A percentile compares a stretch with the other conserved stretches of the same genome.
phyloP scores from a whole-genome alignment of 2,888 invertebrate genomes.

The Pyralis farinalis region DNA sequence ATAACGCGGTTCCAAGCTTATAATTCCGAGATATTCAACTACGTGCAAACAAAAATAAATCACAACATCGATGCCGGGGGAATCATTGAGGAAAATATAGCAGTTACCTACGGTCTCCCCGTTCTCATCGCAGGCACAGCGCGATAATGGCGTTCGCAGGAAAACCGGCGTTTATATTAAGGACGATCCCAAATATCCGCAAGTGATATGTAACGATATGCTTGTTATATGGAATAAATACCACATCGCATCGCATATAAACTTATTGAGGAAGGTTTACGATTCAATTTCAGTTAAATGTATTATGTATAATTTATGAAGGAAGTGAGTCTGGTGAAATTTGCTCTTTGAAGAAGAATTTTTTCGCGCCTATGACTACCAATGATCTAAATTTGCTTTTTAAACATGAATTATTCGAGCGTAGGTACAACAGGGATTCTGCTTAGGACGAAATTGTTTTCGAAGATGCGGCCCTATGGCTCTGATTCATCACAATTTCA shows the following conservation, averaged over 20 bases:
- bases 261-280: background rate
- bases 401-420: too few species aligned
- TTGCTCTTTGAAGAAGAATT: too few species aligned
- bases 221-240: slow-evolving; percentile 1
- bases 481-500: too few species aligned
- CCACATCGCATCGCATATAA: background rate
- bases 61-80: slow-evolving; percentile 39
- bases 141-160: background rate
- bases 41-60: slow-evolving; percentile 58
- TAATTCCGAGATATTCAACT: slow-evolving; percentile 48
- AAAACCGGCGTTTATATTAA: background rate
- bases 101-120: background rate
- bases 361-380: too few species aligned
- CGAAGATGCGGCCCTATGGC: too few species aligned
- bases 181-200: background rate
- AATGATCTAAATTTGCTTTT: too few species aligned
- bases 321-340: background rate
- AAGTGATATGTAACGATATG: slow-evolving; percentile 2
- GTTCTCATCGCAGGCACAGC: background rate
- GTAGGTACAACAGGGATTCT: too few species aligned
- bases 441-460: too few species aligned
- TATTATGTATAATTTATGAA: background rate
- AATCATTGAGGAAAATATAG: background rate
- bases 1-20: slow-evolving; percentile 53
- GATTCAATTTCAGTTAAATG: too few species aligned